Base-by-base conservation (phyloP, 1,140 invertebrate genomes). In the Luehdorfia chinensis region DNA sequence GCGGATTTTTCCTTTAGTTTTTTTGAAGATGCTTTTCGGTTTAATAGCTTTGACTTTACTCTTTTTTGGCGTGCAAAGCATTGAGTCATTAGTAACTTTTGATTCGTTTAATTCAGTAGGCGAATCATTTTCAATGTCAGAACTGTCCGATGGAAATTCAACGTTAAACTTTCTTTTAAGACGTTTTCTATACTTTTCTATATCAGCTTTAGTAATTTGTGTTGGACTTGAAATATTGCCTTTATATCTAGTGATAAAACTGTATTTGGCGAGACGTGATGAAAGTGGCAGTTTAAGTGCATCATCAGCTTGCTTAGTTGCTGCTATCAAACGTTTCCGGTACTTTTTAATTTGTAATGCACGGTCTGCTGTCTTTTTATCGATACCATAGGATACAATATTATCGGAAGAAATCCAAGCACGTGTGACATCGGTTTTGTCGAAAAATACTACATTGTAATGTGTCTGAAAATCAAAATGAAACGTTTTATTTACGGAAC, bases 391-490 rank as follows among this genome's bases (percentile, higher is more conserved):
- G 4, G 87, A 66, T 55, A 79, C 79, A n/a, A 90, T 27, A 18
- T 79, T 55, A 2, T 54, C 45, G 1, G 65, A 49, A 13, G 59
- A 30, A 1, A 92, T 44, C 91, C 92, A 93, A 0, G 87, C 81
- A 55, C 88, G 60, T 12, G 88, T 85, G 2, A 89, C 84, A 15
- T 76, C 71, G 8, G 75, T 55, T 27, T 84, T 66, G 59, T 91
- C 89, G 50, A 92, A 90, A 57, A 92, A 92, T 14, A 88, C 87
- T 1, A 92, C 90, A 66, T 92, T 89, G 54, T 92, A 93, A 47
- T 88, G 76, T 0, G 76, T 88, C 91, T 92, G 76, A 72, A 89
- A 73, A 46, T 16, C 8, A 41, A 18, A 7, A n/a, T 41, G 25
- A 23, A 23, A n/a, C n/a, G n/a, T n/a, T n/a, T n/a, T n/a, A n/a